Conservation (phyloP, 2,113 vertebrate genomes). For the Petrocephalus zakoni region DNA sequence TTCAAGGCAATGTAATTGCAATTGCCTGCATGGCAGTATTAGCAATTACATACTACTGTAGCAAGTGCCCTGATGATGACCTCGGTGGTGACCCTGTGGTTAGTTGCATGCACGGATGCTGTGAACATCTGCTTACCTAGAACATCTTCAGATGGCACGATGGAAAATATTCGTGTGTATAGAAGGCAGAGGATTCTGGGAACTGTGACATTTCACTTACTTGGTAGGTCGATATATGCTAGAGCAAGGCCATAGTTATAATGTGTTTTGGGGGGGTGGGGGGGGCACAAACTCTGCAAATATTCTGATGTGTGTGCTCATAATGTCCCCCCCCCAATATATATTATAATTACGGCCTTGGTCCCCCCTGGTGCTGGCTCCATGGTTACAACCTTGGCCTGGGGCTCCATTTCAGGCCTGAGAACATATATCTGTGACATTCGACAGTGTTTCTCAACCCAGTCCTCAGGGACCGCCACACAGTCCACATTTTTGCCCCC, state of each 20-base stretch:
- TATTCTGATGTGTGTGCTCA: no score
- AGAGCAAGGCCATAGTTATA: not conserved
- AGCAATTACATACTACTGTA: constrained; percentile 5
- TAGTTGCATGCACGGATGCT: not conserved
- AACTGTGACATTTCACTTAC: not conserved
- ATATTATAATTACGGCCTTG: no score
- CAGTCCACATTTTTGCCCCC: not conserved
- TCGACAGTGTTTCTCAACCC: not conserved
- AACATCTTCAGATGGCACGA: not conserved
- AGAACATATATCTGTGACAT: not conserved
- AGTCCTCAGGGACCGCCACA: not conserved
- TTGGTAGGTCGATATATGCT: not conserved
- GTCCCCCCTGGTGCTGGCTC: no score
- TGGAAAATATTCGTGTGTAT: not conserved
- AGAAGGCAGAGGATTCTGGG: not conserved
- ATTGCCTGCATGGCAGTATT: not conserved
- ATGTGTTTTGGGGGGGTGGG: no score
- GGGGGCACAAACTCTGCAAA: no score
- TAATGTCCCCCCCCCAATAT: no score
- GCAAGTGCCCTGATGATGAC: not conserved
- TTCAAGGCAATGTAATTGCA: not conserved
- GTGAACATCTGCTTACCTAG: not conserved
- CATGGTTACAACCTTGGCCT: no score
- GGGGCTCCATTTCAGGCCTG: not conserved
- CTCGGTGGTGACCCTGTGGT: not conserved